phyloP scores from a whole-genome alignment of 1,140 invertebrate genomes.

The Epicauta chinensis region DNA sequence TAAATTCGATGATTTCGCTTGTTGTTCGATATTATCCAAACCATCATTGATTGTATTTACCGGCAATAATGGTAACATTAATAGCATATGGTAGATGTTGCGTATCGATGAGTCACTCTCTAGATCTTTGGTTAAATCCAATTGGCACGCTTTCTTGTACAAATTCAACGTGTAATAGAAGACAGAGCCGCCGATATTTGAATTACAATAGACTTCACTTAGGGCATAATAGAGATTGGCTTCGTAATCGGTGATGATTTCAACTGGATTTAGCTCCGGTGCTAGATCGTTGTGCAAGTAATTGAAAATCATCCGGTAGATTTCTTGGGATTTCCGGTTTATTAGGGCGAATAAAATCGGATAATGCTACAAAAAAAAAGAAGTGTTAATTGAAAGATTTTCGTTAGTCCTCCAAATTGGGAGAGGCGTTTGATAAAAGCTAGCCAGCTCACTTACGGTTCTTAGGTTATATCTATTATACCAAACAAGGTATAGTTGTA shows the following conservation, averaged over 20 bases:
- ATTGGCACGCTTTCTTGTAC: constrained; percentile 35
- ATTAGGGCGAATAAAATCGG: constrained; percentile 35
- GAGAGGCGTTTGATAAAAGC: too few species aligned
- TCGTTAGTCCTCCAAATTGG: too few species aligned
- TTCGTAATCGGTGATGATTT: constrained; percentile 38
- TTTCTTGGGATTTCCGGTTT: constrained; percentile 30
- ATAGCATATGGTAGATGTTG: constrained; percentile 35
- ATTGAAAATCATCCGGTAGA: constrained; percentile 32
- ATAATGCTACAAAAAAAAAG: constrained; percentile 30
- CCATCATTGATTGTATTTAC: constrained; percentile 35
- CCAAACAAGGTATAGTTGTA: too few species aligned
- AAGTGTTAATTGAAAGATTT: constrained; percentile 1
- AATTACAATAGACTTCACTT: constrained; percentile 32
- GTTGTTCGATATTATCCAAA: constrained; percentile 30
- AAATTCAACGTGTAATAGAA: constrained; percentile 37
- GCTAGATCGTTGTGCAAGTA: constrained; percentile 29
- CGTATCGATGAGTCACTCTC: constrained; percentile 33
- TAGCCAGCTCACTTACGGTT: too few species aligned
- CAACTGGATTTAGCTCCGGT: constrained; percentile 29
- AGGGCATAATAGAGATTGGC: constrained; percentile 34
- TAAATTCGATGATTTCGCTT: constrained; percentile 26
- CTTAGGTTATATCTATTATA: too few species aligned
- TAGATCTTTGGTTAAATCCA: constrained; percentile 31
- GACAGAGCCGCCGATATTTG: constrained; percentile 34
- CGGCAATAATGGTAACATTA: constrained; percentile 36